Evolutionary conservation across 2,113 vertebrate genomes (phyloP), one percentile per base, ranked within the genome.

Genomic region (Corythoichthys haematopterus): DNA sequence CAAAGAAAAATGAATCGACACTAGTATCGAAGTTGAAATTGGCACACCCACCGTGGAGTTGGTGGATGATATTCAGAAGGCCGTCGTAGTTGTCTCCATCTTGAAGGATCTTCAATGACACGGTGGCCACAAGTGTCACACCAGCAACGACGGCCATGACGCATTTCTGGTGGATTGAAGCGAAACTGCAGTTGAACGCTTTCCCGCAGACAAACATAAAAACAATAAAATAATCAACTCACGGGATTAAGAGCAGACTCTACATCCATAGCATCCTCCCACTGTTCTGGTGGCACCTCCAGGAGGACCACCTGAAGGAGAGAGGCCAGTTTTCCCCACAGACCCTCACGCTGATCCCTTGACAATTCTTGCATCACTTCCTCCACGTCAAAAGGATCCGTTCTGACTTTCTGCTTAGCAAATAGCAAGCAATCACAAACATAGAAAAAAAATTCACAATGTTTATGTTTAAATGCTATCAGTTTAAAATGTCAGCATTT

Each of bases 301-400:
- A 91, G 47, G 72, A 98, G 78, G n/a, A 81, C 76, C 0, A 91
- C 88, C 37, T 82, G 84, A 48, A 98, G 74, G 1, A 97, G 88
- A 2, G 65, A 76, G 0, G 76, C 85, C 77, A 96, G 87, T 28
- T 66, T 91, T 57, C 87, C 79, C 96, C 97, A 98, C 12, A 98
- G 80, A 38, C 84, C 66, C 71, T 92, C 89, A 14, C 93, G 94
- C 82, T 96, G 94, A 65, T 91, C 91, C 53, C 89, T 90, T 57
- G 93, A 72, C 77, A 98, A 84, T 85, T 98, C 96, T 78, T 97
- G 92, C 76, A 99, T 70, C 45, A 98, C 80, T 67, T 99, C 97
- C 2, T 86, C 85, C 75, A 98, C 84, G 78, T 93, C 91, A 11
- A 98, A 95, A 40, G 90, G 90, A 71, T 95, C 91, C 0, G 88